phyloP scores from a whole-genome alignment of 2,113 vertebrate genomes.

The Oxyura jamaicensis region DNA sequence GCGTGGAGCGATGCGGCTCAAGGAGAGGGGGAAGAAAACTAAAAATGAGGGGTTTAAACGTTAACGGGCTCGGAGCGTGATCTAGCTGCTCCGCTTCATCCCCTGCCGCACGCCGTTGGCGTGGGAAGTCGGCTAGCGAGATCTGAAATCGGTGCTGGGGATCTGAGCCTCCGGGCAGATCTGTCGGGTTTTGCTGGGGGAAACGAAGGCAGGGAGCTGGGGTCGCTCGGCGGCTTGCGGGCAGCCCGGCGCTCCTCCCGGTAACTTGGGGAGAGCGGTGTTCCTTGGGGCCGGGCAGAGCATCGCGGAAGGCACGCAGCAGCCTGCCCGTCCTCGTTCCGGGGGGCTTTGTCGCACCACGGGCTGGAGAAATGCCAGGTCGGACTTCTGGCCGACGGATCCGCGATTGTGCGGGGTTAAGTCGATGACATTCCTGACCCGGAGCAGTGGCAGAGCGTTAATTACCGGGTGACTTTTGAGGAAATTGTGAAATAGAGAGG shows the following conservation, averaged over 20 bases:
- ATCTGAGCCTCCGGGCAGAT: constrained; percentile 52
- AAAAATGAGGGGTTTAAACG: background rate
- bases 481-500: background rate
- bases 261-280: constrained; percentile 76
- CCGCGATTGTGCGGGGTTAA: background rate
- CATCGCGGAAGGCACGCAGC: constrained; percentile 71
- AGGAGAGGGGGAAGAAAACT: too few relatives aligned
- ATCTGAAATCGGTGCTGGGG: constrained; percentile 59
- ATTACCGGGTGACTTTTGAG: constrained; percentile 20
- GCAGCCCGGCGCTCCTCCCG: constrained; percentile 53
- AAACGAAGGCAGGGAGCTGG: constrained; percentile 52
- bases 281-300: constrained; percentile 73
- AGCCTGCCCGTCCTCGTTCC: constrained; percentile 80
- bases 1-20: too few relatives aligned
- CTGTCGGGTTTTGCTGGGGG: constrained; percentile 42
- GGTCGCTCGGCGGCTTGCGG: constrained; percentile 22
- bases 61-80: background rate
- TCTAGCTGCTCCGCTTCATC: background rate
- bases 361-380: constrained; percentile 70
- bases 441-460: constrained; percentile 3
- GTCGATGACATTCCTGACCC: constrained; percentile 1
- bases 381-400: constrained; percentile 37
- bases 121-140: constrained; percentile 17
- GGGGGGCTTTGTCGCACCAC: constrained; percentile 72
- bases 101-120: constrained; percentile 6